A percentile compares a stretch with the other conserved stretches of the same genome.
These are phyloP conservation scores for Lonchura striata DNA, from an alignment of 2,113 vertebrate genomes.

Conservation along the genomic window DNA sequence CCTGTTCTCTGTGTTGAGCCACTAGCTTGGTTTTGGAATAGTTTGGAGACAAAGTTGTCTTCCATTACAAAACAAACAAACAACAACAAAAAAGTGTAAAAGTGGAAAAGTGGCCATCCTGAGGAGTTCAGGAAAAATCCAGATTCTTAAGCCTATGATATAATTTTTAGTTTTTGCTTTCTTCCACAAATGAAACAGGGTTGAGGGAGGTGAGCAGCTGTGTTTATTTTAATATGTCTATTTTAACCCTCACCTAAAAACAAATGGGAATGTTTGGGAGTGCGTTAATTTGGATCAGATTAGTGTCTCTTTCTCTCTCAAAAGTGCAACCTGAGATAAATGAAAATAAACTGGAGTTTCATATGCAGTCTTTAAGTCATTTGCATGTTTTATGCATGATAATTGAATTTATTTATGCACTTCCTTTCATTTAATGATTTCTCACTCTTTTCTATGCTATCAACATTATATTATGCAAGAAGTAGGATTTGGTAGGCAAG, in stretches of 20 bases:
- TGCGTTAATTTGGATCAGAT: conserved; percentile 77
- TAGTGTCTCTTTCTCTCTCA: conserved; percentile 71
- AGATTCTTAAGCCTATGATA: background rate
- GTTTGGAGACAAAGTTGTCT: background rate
- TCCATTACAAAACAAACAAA: background rate
- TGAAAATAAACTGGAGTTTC: conserved; percentile 77
- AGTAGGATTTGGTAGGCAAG: conserved; percentile 46
- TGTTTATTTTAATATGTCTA: conserved; percentile 71
- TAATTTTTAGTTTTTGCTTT: background rate
- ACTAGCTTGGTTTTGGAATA: background rate
- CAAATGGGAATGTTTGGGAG: conserved; percentile 76
- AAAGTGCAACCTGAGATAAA: conserved; percentile 78
- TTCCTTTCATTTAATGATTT: conserved; percentile 80
- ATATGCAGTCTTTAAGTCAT: conserved; percentile 78
- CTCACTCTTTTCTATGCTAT: conserved; percentile 67
- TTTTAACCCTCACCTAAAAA: conserved; percentile 72
- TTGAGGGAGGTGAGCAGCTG: conserved; percentile 56
- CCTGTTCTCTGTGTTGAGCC: background rate
- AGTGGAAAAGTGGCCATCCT: background rate
- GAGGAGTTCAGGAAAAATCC: background rate
- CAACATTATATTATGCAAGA: conserved; percentile 59
- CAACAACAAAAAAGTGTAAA: background rate
- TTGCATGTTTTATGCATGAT: conserved; percentile 82
- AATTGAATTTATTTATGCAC: conserved; percentile 80
- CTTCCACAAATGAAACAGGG: background rate